Evolutionary conservation across 2,888 invertebrate genomes (phyloP), one percentile per base, ranked within the genome.

Genomic region (Ligdia adustata): DNA sequence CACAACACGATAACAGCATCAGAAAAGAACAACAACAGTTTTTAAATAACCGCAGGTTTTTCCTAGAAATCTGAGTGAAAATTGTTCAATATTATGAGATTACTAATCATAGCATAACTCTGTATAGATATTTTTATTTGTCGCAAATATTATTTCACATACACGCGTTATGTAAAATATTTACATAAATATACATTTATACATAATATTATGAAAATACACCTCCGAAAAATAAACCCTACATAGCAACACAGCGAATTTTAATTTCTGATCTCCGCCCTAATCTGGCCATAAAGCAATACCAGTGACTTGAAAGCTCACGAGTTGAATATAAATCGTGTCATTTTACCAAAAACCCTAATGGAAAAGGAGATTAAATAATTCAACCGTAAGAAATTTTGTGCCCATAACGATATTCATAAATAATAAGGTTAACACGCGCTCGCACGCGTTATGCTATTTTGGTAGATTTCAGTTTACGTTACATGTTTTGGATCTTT

Each of bases 351-450:
- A 75, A 82, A 82, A 86, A 81, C 82, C 82, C 79, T 88, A 88
- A 89, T 89, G 88, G 88, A 88, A 88, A 86, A 84, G 79, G 72
- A 79, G 84, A 87, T 88, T 88, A 85, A 87, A 88, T 89, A 86
- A 87, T 88, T 84, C 86, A 87, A 62, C 72, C 75, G 77, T 77
- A 85, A 87, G 86, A 81, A 85, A 86, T 86, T 86, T 85, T 82
- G 80, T 80, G 77, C 71, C 80, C 79, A 83, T 87, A 87, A 87
- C 79, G 73, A 75, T 72, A 69, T 87, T 75, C 80, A 87, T 88
- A 88, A 84, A 83, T 86, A 82, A 88, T 80, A 72, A 79, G 77
- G 74, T 79, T 81, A 78, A 78, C 82, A 83, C 79, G 57, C 68
- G 62, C 61, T 68, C 57, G 61, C 56, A 61, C 58, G 63, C 57